phyloP scores from a whole-genome alignment of 2,113 vertebrate species.

The Macaca fascicularis region T2T-MFA8v1.1 NC_088375.1:193422501-193423000 shows the following conservation, averaged over 20 bases:
- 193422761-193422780: background rate
- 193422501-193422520: background rate
- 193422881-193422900: background rate
- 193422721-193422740: conserved; percentile 37
- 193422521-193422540: background rate
- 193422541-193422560: background rate
- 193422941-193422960: background rate
- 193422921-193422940: background rate
- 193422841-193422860: background rate
- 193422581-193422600: background rate
- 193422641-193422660: background rate
- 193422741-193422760: background rate
- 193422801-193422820: background rate
- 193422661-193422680: background rate
- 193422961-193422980: background rate
- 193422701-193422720: conserved; percentile 12
- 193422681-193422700: background rate
- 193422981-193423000: background rate
- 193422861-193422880: background rate
- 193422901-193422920: background rate
- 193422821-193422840: conserved; percentile 18
- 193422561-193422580: background rate
- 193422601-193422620: background rate
- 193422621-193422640: background rate
- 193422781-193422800: background rate